A percentile compares a stretch with the other conserved stretches of the same genome.
These are phyloP conservation scores for Auanema freiburgensis DNA, from an alignment of 2,888 invertebrate genomes.

Conservation along the genomic window DNA sequence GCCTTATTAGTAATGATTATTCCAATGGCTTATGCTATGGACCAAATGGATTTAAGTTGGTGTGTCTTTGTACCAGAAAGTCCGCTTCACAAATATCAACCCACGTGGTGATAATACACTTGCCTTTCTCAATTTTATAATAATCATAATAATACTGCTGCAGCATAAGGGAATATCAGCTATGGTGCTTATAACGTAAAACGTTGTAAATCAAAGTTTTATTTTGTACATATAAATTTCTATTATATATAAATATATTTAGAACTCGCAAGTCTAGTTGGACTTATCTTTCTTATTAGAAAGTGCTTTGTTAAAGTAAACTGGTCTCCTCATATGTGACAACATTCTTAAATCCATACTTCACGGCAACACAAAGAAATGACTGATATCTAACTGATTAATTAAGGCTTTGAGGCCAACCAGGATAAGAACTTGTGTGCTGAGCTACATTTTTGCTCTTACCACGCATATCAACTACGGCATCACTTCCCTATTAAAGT, in stretches of 20 bases:
- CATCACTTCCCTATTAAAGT: no score
- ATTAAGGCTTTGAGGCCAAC: no score
- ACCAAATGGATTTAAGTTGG: slow-evolving; percentile 58
- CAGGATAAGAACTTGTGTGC: no score
- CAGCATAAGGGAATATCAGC: no score
- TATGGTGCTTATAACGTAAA: no score
- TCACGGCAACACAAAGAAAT: slow-evolving; percentile 15
- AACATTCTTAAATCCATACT: slow-evolving; percentile 26
- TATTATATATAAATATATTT: no score
- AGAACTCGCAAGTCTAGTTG: no score
- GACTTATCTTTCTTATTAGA: no score
- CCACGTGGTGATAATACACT: slow-evolving; percentile 33
- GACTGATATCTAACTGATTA: not conserved
- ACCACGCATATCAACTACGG: no score
- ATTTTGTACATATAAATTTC: no score
- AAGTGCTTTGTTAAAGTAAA: slow-evolving; percentile 25
- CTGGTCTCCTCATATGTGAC: slow-evolving; percentile 24
- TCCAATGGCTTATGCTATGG: slow-evolving; percentile 54
- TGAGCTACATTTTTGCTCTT: no score
- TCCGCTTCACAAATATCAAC: slow-evolving; percentile 41
- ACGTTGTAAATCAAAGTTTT: no score
- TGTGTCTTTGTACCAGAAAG: slow-evolving; percentile 42
- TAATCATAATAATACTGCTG: not conserved
- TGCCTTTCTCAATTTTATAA: not conserved
- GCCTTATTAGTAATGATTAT: slow-evolving; percentile 43